Conservation (phyloP, 2,888 invertebrate genomes). For the Acanthopleura granulata region DNA sequence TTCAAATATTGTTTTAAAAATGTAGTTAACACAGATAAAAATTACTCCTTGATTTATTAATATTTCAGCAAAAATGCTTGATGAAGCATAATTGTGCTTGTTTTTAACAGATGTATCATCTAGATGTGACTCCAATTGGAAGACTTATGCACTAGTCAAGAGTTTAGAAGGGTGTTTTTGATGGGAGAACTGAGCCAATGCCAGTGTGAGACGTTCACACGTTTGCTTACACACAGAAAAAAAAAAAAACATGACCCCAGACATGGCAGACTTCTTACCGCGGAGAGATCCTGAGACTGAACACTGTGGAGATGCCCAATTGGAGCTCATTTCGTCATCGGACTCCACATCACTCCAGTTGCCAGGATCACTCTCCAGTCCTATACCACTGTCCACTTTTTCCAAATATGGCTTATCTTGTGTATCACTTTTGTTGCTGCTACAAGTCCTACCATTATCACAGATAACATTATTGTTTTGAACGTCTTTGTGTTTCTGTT, state of each 20-base stretch:
- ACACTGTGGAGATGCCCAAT: background rate
- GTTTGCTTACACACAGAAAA: too few species aligned
- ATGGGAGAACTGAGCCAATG: too few species aligned
- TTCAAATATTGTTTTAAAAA: too few species aligned
- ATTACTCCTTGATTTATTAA: too few species aligned
- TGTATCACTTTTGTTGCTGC: background rate
- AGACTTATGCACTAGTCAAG: too few species aligned
- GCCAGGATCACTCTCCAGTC: conserved; percentile 35
- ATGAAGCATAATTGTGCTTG: too few species aligned
- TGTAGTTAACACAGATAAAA: too few species aligned
- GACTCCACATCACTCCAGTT: conserved; percentile 19
- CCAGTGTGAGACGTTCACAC: too few species aligned
- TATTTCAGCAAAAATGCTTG: too few species aligned
- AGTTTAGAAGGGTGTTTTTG: too few species aligned
- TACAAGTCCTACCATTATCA: background rate
- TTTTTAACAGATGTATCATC: too few species aligned
- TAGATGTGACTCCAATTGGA: too few species aligned
- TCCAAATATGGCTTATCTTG: conserved; percentile 8
- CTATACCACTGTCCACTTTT: conserved; percentile 34
- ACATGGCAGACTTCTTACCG: conserved; percentile 18
- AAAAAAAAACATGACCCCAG: conserved; percentile 15
- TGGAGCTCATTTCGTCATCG: background rate
- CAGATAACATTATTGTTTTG: background rate
- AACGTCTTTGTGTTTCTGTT: background rate
- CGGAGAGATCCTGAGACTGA: background rate